Base-by-base conservation (phyloP, 2,888 invertebrate genomes). In the Syrphus vitripennis region DNA sequence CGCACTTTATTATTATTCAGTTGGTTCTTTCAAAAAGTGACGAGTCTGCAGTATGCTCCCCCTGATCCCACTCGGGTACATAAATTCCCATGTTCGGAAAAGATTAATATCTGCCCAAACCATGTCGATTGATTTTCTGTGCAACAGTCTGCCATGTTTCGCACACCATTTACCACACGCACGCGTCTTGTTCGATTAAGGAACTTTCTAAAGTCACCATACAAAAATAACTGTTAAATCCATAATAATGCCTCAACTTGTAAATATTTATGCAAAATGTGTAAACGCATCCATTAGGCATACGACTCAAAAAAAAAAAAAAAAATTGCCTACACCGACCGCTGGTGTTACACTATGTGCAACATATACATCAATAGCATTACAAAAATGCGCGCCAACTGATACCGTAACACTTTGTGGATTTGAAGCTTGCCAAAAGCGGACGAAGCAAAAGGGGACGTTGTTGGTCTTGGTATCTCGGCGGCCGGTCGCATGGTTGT, bases 71-170 rank as follows among this genome's bases (percentile, higher is more conserved):
- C 31, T 26, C 29, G n/a, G 7, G 12, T 40, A 75, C 69, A 81
- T 34, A 65, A 26, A 24, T 71, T 50, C 45, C 40, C 37, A 40
- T 80, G 75, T 59, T 61, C 0, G 40, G 26, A 16, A 57, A 61
- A 75, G 75, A 80, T 83, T 75, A 71, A 53, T 83, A 80, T 83
- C 83, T 65, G 29, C 48, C 19, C 69, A 53, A 65, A 21, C 65
- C 80, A 75, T 80, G 80, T 84, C 76, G 80, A 84, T 84, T 80
- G 83, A 80, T 76, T 84, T 70, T 80, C 42, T n/a, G 19, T 67
- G 42, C 40, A 80, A 65, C 50, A 71, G 57, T 42, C 19, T 65
- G 37, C 50, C 80, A 75, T 83, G 83, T 75, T 84, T 42, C 19
- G 70, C 80, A 57, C 70, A 76, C 71, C 63, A 80, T 80, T 80